phyloP scores from a whole-genome alignment of 2,797 vertebrate species.

The Esox masquinongy region DNA sequence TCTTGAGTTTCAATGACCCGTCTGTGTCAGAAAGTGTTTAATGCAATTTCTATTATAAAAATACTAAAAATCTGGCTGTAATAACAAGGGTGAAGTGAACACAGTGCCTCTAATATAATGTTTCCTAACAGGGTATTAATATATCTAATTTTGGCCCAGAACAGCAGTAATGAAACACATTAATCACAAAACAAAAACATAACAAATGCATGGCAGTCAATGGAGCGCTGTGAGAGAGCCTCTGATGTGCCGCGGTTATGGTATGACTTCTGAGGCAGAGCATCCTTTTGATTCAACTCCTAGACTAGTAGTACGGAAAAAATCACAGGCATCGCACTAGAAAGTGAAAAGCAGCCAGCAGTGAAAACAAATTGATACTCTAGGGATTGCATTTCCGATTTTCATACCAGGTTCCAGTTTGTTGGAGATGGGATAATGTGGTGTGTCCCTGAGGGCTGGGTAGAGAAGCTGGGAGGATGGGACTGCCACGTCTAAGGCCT shows the following conservation, averaged over 20 bases:
- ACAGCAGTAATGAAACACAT: neutral
- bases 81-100: no score
- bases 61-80: no score
- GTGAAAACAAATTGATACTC: constrained; percentile 21
- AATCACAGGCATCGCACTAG: neutral
- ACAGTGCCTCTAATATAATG: no score
- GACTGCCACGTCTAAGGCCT: neutral
- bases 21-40: no score
- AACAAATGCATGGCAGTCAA: neutral
- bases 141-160: neutral
- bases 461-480: neutral
- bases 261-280: neutral
- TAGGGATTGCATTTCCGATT: constrained; percentile 6
- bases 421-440: constrained; percentile 13
- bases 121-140: no score
- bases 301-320: neutral
- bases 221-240: neutral
- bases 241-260: neutral
- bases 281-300: neutral
- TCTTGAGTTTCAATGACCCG: no score
- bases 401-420: neutral
- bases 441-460: constrained; percentile 10
- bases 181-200: neutral
- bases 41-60: no score
- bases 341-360: constrained; percentile 19